Evolutionary conservation across 2,113 vertebrate genomes (phyloP).

Genomic region (Percopsis transmontana): DNA sequence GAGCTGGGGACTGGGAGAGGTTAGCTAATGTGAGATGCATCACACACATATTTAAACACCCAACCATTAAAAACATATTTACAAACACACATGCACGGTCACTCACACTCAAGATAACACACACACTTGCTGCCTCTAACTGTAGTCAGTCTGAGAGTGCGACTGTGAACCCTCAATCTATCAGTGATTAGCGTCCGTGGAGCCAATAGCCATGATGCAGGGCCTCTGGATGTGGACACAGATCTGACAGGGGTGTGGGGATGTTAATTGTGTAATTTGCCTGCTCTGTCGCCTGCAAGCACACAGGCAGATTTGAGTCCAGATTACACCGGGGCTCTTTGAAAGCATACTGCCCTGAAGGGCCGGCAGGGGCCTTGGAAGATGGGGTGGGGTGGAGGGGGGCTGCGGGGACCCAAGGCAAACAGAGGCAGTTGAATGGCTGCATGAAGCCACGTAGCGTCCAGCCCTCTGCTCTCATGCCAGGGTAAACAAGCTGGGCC

Average conservation of each 20-base stretch:
- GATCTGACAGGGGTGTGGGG: background rate
- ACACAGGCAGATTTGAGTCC: conserved; percentile 57
- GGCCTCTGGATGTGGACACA: background rate
- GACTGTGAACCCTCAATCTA: conserved; percentile 12
- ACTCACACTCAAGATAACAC: conserved; percentile 1
- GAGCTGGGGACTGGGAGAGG: conserved; percentile 1
- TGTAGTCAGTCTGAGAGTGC: conserved; percentile 24
- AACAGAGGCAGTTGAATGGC: conserved; percentile 52
- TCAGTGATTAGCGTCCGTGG: background rate
- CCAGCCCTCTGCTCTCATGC: conserved; percentile 62
- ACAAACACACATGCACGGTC: background rate
- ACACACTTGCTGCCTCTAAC: conserved; percentile 5
- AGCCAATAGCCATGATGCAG: conserved; percentile 8
- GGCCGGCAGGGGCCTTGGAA: conserved; percentile 46
- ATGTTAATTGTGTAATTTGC: conserved; percentile 66
- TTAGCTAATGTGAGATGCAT: background rate
- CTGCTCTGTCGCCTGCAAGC: conserved; percentile 63
- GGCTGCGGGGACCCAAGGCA: conserved; percentile 52
- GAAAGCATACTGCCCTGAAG: conserved; percentile 52
- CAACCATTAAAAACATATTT: background rate
- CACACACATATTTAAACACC: background rate
- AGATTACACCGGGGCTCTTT: conserved; percentile 66
- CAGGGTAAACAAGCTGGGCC: conserved; percentile 68
- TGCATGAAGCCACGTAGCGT: conserved; percentile 44
- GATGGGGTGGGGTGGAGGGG: too few species aligned